phyloP scores from a whole-genome alignment of 1,140 invertebrate genomes.

The Oedothorax gibbosus region DNA sequence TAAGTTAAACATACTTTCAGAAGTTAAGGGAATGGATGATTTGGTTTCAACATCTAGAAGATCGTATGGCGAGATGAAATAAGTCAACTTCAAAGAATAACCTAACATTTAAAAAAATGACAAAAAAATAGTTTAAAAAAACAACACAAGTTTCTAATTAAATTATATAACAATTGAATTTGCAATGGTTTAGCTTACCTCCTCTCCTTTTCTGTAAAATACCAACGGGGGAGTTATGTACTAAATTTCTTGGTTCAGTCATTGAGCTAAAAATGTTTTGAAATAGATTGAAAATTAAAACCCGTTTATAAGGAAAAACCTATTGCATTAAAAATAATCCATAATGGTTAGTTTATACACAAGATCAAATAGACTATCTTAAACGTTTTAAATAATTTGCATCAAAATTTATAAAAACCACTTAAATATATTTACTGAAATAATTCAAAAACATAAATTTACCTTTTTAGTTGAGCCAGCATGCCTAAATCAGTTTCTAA shows the following conservation, averaged over 20 bases:
- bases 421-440: too few relatives aligned
- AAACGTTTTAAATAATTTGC: too few relatives aligned
- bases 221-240: slow-evolving; percentile 91
- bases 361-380: too few relatives aligned
- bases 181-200: slow-evolving; percentile 66
- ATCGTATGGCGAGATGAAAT: slow-evolving; percentile 95
- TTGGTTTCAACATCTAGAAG: slow-evolving; percentile 82
- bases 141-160: neutral
- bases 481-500: slow-evolving; percentile 91
- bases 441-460: slow-evolving; percentile 64
- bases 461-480: slow-evolving; percentile 83
- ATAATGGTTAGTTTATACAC: too few relatives aligned
- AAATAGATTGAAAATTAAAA: too few relatives aligned
- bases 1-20: slow-evolving; percentile 72
- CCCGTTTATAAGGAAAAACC: too few relatives aligned
- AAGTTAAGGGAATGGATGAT: slow-evolving; percentile 79
- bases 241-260: slow-evolving; percentile 86
- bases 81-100: slow-evolving; percentile 92
- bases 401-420: too few relatives aligned
- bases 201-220: slow-evolving; percentile 72
- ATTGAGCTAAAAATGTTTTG: slow-evolving; percentile 68
- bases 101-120: slow-evolving; percentile 71
- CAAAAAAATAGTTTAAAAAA: neutral
- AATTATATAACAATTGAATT: neutral
- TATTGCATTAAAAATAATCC: too few relatives aligned